Conservation (phyloP, 2,888 invertebrate species). For the Lamellibrachia satsuma region DNA sequence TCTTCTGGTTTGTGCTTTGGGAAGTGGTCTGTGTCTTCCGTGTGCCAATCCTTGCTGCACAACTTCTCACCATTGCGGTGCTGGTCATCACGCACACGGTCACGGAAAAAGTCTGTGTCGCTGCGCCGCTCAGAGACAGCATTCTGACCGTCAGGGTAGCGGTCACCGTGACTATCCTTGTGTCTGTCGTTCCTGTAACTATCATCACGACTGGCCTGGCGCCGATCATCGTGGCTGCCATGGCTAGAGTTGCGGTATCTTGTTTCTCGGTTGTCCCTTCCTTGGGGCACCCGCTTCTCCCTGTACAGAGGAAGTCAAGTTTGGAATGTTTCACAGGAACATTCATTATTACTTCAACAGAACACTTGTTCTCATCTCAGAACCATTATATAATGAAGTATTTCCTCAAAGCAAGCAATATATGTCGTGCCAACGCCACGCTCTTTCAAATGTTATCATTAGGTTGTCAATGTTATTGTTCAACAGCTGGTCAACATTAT, state of each 20-base stretch:
- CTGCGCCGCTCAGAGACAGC: neutral
- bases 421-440: neutral
- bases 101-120: conserved; percentile 20
- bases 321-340: neutral
- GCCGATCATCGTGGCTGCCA: neutral
- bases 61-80: conserved; percentile 19
- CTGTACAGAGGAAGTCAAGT: neutral
- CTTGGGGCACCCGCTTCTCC: neutral
- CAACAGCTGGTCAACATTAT: no score
- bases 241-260: conserved; percentile 25
- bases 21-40: conserved; percentile 19
- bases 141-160: neutral
- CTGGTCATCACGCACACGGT: conserved; percentile 20
- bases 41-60: conserved; percentile 17
- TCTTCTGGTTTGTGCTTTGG: neutral
- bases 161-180: neutral
- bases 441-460: neutral
- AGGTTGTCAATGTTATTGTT: no score
- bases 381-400: neutral
- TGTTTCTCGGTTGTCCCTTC: conserved; percentile 19
- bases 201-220: neutral
- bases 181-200: conserved; percentile 14
- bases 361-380: neutral
- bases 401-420: neutral
- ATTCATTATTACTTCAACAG: neutral